phyloP scores from a whole-genome alignment of 2,113 vertebrate species.

The Zonotrichia leucophrys region DNA sequence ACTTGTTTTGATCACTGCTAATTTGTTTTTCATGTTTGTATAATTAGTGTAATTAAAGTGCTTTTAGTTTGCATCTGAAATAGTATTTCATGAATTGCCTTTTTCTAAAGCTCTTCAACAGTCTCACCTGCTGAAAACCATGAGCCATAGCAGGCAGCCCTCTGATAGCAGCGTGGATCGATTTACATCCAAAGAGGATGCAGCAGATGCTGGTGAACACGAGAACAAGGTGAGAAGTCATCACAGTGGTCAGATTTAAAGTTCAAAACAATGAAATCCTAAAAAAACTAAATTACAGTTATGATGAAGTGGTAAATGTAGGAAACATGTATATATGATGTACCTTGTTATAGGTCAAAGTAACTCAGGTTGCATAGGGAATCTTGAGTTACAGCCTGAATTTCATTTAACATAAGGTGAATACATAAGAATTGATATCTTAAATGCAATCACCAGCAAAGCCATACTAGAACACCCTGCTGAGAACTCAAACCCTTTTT shows the following conservation, averaged over 20 bases:
- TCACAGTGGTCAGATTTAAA: background rate
- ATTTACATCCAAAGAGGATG: conserved; percentile 85
- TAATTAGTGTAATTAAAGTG: conserved; percentile 8
- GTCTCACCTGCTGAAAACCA: conserved; percentile 80
- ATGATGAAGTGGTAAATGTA: background rate
- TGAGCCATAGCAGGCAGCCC: conserved; percentile 87
- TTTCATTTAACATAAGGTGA: background rate
- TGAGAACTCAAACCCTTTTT: background rate
- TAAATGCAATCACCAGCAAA: background rate
- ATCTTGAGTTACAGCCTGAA: background rate
- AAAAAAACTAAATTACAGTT: background rate
- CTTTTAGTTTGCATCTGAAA: conserved; percentile 18
- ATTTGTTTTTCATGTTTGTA: conserved; percentile 24
- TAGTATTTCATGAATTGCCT: background rate
- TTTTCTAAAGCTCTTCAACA: conserved; percentile 84
- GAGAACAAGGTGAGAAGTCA: conserved; percentile 84
- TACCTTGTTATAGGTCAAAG: background rate
- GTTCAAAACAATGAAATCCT: background rate
- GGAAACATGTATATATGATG: background rate
- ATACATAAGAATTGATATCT: background rate
- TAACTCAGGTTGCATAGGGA: background rate
- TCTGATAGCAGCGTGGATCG: conserved; percentile 90
- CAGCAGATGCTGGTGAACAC: conserved; percentile 78
- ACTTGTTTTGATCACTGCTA: conserved; percentile 17
- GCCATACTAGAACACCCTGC: background rate